These are phyloP conservation scores for Elymnias hypermnestra DNA, from an alignment of 1,140 invertebrate species.

Conservation along the genomic window DNA sequence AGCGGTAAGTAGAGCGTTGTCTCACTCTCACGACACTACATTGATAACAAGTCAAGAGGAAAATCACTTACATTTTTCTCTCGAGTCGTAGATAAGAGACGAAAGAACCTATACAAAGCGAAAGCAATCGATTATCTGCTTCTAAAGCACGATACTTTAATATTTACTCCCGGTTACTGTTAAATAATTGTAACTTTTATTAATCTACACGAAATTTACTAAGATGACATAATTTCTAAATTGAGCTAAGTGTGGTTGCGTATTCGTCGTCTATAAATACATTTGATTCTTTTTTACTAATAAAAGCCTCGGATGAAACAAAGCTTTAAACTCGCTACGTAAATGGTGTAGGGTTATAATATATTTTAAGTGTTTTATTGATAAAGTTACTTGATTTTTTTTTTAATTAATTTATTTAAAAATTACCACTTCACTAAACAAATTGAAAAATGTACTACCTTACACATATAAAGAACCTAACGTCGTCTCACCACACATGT, in stretches of 20 bases:
- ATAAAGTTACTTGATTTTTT: too few relatives aligned
- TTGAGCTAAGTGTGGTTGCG: conserved; percentile 1
- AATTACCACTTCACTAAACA: conserved; percentile 26
- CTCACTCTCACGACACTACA: too few relatives aligned
- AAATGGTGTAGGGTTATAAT: conserved; percentile 8
- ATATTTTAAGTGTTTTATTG: conserved; percentile 7
- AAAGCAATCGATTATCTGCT: too few relatives aligned
- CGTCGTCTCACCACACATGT: conserved; percentile 75
- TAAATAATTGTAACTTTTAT: too few relatives aligned
- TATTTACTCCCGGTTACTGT: too few relatives aligned
- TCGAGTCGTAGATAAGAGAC: too few relatives aligned
- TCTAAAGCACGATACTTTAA: too few relatives aligned
- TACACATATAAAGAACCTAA: conserved; percentile 50
- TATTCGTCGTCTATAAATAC: neutral
- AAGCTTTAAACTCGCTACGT: conserved; percentile 43
- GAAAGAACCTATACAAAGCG: too few relatives aligned
- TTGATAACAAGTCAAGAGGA: too few relatives aligned
- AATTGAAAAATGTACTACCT: conserved; percentile 52
- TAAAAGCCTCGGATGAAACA: conserved; percentile 39
- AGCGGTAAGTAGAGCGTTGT: too few relatives aligned
- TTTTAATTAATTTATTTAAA: conserved; percentile 10
- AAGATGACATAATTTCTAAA: neutral
- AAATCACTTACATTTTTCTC: too few relatives aligned
- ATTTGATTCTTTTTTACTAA: neutral
- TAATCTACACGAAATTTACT: neutral